Conservation (phyloP, 2,113 vertebrate genomes). For the Corythornis cristatus region DNA sequence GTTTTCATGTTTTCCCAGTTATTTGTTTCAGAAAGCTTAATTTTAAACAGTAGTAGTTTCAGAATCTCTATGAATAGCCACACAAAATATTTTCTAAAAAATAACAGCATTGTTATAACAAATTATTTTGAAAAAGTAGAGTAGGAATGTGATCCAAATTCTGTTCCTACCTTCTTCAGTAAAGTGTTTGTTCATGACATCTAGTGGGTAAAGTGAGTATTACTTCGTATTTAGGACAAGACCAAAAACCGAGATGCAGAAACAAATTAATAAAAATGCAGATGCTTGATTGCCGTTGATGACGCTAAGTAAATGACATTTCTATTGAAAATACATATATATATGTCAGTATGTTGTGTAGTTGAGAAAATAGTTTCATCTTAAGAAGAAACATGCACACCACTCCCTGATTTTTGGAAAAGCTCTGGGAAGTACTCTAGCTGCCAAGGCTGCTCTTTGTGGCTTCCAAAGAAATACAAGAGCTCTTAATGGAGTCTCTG, state of each 20-base stretch:
- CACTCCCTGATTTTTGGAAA: not conserved
- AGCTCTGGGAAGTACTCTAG: not conserved
- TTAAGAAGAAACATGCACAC: not conserved
- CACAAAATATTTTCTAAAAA: not conserved
- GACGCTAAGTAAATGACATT: not conserved
- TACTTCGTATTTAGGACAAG: not conserved
- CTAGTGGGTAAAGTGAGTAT: conserved; percentile 23
- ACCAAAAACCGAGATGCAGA: not conserved
- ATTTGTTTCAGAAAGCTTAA: not conserved
- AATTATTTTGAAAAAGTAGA: not conserved
- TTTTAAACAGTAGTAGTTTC: not conserved
- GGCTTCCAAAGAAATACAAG: not conserved
- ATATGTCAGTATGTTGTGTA: not conserved
- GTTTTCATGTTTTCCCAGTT: not conserved
- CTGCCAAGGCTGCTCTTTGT: not conserved
- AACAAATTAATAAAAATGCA: not conserved
- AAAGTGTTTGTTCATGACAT: not conserved
- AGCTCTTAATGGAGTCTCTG: not conserved
- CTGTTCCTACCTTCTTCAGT: not conserved
- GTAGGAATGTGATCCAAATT: not conserved
- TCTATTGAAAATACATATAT: not conserved
- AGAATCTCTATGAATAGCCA: not conserved
- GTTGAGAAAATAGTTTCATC: not conserved
- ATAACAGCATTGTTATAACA: not conserved
- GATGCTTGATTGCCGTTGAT: not conserved